Base-by-base conservation (phyloP, 2,797 vertebrate species). In the Crenichthys baileyi region DNA sequence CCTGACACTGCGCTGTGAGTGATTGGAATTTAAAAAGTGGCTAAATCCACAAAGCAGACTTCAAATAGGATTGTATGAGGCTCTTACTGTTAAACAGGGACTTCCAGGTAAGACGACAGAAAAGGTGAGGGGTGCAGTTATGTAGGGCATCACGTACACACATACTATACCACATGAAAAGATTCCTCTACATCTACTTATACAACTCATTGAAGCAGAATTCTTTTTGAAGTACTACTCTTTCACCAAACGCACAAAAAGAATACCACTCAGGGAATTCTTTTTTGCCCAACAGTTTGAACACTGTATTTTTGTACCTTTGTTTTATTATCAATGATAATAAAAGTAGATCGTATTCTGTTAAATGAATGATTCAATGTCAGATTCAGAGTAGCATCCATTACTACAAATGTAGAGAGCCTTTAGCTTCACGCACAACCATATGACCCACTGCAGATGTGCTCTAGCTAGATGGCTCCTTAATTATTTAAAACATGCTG, bases 21-120 rank as follows among this genome's bases (percentile, higher is more conserved):
- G 92, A 94, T 95, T 93, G 93, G 94, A 95, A 95, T 95, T 94
- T 94, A 91, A 92, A 94, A 95, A 92, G 91, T 91, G 83, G 85
- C 88, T 92, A 94, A 94, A 92, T 94, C 92, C 93, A 91, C 86
- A 92, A 92, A 92, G 92, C 87, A 81, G 83, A 85, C 90, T 91
- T 94, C 90, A 93, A 93, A 94, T 90, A 79, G 93, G 92, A 93
- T 93, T 92, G 85, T 79, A 84, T 75, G 87, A 73, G 79, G 87
- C 85, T 92, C 91, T 93, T 82, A 84, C 84, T 84, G 91, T 90
- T 92, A 90, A 93, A 91, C 89, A 87, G 87, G 77, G 88, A 87
- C 89, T 91, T 93, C 76, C 89, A 95, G 93, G 94, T 94, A 91
- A 92, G 88, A 80, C 90, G 92, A 94, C 93, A 94, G 93, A 85